Evolutionary conservation across 2,888 invertebrate species (phyloP), one percentile per base, ranked within the genome.

Genomic region (Lacanobia oleracea): DNA sequence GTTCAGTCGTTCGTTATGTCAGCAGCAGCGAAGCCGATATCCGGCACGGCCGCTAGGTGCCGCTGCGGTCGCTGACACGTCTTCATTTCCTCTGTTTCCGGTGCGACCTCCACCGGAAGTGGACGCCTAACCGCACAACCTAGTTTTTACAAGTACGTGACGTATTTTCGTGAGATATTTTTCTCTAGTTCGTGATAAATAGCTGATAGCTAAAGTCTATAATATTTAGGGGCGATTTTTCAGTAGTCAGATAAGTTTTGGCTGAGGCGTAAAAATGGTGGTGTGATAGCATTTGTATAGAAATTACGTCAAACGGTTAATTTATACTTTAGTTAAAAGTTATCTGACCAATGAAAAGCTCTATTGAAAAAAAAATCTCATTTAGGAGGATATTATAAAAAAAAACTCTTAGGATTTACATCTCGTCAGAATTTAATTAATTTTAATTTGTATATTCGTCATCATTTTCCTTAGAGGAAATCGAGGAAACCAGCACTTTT

Each of bases 11-110:
- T 64, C 48, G 50, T 37, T 69, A 78, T 79, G 81, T 82, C 82
- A 81, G 40, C 45, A 64, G 43, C 66, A 72, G 79, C 72, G 81
- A 53, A 68, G 51, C 65, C 73, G 82, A 85, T 87, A 80, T 86
- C 86, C 86, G 82, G 57, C 73, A 76, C 82, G 82, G 73, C 57
- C 56, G 72, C 75, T 79, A 80, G 74, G 83, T 83, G 87, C 77
- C 80, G 80, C 72, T 67, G 78, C 67, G 81, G 79, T 79, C 70
- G 80, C 72, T 79, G 78, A 62, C 81, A 81, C 68, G 81, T 86
- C 82, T 87, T 87, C 88, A 88, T 88, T 88, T 88, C 86, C 87
- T 67, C 75, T 62, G 77, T 74, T 86, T 87, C 87, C 87, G 82
- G 65, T n/a, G 73, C 54, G 66, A 71, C 75, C 68, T 62, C 72